Evolutionary conservation across 1,140 invertebrate genomes (phyloP).

Genomic region (Nebria ingens): DNA sequence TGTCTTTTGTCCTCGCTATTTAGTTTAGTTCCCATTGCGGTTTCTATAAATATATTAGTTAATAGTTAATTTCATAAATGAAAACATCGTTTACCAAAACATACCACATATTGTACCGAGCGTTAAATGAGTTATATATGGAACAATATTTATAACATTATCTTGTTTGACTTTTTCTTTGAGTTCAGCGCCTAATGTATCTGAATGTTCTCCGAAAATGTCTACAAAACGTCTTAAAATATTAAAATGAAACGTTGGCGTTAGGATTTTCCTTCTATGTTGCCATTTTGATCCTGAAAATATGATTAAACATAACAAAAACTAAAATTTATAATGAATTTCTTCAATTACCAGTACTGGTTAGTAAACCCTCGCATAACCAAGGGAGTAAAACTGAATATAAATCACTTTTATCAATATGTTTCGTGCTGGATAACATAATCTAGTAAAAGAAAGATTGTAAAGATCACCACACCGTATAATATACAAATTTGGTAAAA

Average conservation of each 20-base stretch:
- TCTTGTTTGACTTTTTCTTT: constrained; percentile 27
- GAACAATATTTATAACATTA: constrained; percentile 43
- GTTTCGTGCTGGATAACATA: background rate
- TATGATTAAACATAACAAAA: too few species aligned
- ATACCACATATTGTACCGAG: constrained; percentile 57
- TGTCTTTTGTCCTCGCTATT: constrained; percentile 43
- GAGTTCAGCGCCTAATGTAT: constrained; percentile 42
- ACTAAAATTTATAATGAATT: too few species aligned
- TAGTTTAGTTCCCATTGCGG: constrained; percentile 66
- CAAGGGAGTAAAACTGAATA: constrained; percentile 46
- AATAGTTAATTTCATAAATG: constrained; percentile 8
- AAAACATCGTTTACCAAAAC: constrained; percentile 12
- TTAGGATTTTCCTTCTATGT: constrained; percentile 54
- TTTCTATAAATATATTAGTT: constrained; percentile 48
- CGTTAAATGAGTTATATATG: constrained; percentile 45
- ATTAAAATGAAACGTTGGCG: constrained; percentile 69
- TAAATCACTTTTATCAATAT: background rate
- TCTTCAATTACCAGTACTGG: constrained; percentile 35
- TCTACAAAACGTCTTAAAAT: constrained; percentile 63
- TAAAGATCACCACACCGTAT: too few species aligned
- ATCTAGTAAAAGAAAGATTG: background rate
- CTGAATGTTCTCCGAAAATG: constrained; percentile 55
- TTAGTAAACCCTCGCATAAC: constrained; percentile 55
- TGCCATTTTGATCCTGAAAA: constrained; percentile 55
- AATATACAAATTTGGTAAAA: too few species aligned